phyloP scores from a whole-genome alignment of 2,888 invertebrate genomes.

The Mermis nigrescens region DNA sequence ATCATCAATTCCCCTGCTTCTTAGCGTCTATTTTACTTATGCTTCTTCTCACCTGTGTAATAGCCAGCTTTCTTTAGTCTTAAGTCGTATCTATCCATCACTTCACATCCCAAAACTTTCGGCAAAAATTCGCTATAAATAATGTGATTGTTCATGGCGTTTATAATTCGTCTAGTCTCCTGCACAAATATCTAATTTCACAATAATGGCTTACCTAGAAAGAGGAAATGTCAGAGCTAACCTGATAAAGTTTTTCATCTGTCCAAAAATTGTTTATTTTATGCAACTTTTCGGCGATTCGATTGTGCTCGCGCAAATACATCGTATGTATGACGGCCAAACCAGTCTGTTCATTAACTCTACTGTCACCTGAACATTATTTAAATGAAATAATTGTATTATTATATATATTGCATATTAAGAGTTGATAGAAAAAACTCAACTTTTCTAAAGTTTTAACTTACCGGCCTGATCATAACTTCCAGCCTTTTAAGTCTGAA shows the following conservation, averaged over 20 bases:
- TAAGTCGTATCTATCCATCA: slow-evolving; percentile 65
- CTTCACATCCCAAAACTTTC: slow-evolving; percentile 67
- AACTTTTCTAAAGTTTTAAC: too few relatives aligned
- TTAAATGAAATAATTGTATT: too few relatives aligned
- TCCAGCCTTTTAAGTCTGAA: too few relatives aligned
- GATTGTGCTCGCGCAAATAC: slow-evolving; percentile 24
- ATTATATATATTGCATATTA: too few relatives aligned
- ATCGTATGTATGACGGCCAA: slow-evolving; percentile 17
- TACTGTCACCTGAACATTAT: slow-evolving; percentile 19
- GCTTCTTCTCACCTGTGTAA: slow-evolving; percentile 20
- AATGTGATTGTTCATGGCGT: slow-evolving; percentile 41
- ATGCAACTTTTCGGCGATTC: slow-evolving; percentile 16
- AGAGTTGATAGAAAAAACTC: too few relatives aligned
- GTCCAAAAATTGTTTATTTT: slow-evolving; percentile 20
- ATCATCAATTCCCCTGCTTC: too few relatives aligned
- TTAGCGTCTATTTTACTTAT: too few relatives aligned
- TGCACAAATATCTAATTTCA: neutral
- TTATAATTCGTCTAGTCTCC: slow-evolving; percentile 6
- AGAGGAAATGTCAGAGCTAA: too few relatives aligned
- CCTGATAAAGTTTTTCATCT: slow-evolving; percentile 25
- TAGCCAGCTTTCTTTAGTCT: slow-evolving; percentile 46
- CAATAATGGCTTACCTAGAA: too few relatives aligned
- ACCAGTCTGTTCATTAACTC: slow-evolving; percentile 21
- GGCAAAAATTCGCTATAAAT: slow-evolving; percentile 46
- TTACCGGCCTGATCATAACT: too few relatives aligned